Evolutionary conservation across 2,888 invertebrate species (phyloP).

Genomic region (Lutraria lutraria): DNA sequence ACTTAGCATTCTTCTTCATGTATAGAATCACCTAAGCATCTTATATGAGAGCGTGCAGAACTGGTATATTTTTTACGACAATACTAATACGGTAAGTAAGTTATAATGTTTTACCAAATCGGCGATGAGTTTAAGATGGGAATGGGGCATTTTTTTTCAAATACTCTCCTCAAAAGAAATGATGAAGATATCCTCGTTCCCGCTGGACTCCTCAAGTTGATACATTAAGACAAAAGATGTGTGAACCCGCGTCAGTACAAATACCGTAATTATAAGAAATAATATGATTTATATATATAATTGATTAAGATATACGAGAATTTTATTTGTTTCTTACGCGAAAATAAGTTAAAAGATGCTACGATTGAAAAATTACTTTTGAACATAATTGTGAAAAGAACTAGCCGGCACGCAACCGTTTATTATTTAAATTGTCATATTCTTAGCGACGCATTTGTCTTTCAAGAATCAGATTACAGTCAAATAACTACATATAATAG

Average conservation of each 20-base stretch:
- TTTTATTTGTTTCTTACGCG: neutral
- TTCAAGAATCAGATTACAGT: neutral
- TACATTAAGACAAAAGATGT: neutral
- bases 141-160: no score
- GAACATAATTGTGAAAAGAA: neutral
- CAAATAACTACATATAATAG: conserved; percentile 22
- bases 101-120: no score
- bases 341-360: neutral
- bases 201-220: no score
- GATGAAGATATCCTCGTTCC: no score
- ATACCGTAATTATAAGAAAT: neutral
- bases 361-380: neutral
- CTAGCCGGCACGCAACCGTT: neutral
- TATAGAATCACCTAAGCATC: no score
- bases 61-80: no score
- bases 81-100: no score
- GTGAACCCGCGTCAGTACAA: neutral
- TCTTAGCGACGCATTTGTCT: neutral
- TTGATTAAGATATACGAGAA: neutral
- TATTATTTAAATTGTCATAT: neutral
- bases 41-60: no score
- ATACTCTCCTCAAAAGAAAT: no score
- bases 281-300: neutral
- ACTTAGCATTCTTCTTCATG: no score
- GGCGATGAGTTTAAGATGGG: no score